These are phyloP conservation scores for Petaurus breviceps DNA, from an alignment of 2,113 vertebrate species.

Conservation along the genomic window DNA sequence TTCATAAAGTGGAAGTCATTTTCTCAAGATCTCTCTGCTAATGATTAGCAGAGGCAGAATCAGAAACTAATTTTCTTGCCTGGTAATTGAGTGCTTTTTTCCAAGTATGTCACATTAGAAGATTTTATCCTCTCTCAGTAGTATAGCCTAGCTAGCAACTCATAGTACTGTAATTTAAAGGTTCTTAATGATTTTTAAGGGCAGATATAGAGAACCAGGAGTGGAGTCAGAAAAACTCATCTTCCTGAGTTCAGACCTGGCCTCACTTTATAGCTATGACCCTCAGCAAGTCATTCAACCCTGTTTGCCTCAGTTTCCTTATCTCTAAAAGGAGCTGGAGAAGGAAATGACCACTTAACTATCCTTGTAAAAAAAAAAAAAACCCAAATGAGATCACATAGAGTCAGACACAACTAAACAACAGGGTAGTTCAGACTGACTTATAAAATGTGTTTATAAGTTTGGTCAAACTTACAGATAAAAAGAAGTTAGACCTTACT, in stretches of 20 bases:
- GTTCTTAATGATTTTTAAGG: background rate
- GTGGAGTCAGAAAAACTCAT: background rate
- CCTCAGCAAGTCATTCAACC: background rate
- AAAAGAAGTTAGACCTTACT: background rate
- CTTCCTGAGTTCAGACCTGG: background rate
- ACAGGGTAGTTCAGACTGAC: no score
- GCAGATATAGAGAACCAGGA: background rate
- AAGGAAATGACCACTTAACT: background rate
- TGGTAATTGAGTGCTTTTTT: background rate
- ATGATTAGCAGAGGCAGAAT: background rate
- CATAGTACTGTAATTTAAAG: background rate
- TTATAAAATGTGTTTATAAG: background rate
- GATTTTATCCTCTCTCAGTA: background rate
- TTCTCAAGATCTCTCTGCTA: background rate
- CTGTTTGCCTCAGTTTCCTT: background rate
- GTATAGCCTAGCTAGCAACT: background rate
- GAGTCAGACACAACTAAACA: no score
- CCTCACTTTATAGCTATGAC: background rate
- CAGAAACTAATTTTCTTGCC: background rate
- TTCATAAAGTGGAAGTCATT: background rate
- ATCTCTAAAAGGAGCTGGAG: background rate
- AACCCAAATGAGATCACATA: no score
- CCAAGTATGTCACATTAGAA: background rate
- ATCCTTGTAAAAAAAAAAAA: background rate
- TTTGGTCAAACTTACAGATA: background rate